phyloP scores from a whole-genome alignment of 2,113 vertebrate species.

The Recurvirostra avosetta region DNA sequence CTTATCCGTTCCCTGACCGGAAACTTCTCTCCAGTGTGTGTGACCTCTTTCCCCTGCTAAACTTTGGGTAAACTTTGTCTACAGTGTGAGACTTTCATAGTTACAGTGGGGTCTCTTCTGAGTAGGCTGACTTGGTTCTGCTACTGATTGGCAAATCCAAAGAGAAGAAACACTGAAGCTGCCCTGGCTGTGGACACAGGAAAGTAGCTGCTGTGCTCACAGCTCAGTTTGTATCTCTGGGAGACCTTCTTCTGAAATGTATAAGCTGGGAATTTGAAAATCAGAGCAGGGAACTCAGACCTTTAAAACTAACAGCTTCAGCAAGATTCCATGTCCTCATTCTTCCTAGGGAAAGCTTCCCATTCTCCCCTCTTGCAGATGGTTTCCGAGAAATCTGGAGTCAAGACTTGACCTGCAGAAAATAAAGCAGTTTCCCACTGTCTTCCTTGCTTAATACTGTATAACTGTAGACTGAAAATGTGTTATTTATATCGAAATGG shows the following conservation, averaged over 20 bases:
- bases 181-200: background rate
- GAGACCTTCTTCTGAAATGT: background rate
- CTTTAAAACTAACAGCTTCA: background rate
- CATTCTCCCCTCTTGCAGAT: background rate
- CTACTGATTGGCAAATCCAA: background rate
- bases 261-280: background rate
- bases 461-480: background rate
- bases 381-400: background rate
- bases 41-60: background rate
- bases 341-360: background rate
- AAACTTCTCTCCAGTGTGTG: background rate
- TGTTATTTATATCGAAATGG: background rate
- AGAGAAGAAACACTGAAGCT: background rate
- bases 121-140: background rate
- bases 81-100: background rate
- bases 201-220: background rate
- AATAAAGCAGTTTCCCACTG: background rate
- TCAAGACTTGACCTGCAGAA: background rate
- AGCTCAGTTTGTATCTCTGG: background rate
- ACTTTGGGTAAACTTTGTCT: background rate
- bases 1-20: background rate
- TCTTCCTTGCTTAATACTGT: background rate
- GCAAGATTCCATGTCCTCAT: background rate
- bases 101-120: background rate
- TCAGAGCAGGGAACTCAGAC: background rate